These are phyloP conservation scores for Drosophila neonasuta DNA, from an alignment of 2,888 invertebrate genomes.

Conservation along the genomic window DNA sequence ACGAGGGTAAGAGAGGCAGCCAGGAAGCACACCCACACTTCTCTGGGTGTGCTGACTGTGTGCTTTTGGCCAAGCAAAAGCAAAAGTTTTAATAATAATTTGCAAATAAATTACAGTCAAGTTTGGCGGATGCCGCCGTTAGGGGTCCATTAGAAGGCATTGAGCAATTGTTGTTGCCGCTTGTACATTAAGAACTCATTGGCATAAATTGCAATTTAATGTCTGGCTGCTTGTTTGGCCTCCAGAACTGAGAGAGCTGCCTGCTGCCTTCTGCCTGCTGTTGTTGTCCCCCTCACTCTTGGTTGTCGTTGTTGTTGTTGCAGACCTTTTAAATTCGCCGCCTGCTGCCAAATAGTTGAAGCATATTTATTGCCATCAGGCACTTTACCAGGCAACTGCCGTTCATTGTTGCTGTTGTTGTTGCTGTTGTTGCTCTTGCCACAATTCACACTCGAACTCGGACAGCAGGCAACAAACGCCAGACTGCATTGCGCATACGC, in stretches of 20 bases:
- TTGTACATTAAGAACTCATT: conserved; percentile 79
- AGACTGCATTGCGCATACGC: conserved; percentile 69
- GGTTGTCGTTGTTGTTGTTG: conserved; percentile 39
- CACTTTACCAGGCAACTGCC: conserved; percentile 23
- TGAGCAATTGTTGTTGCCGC: conserved; percentile 54
- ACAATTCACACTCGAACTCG: conserved; percentile 18
- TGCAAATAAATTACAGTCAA: conserved; percentile 78
- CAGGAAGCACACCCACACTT: conserved; percentile 22
- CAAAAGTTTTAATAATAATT: conserved; percentile 80
- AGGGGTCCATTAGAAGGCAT: conserved; percentile 61
- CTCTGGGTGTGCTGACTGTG: not conserved
- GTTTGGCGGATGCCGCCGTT: conserved; percentile 59
- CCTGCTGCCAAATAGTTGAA: conserved; percentile 75
- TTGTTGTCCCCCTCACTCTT: not conserved
- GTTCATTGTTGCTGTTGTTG: conserved; percentile 37
- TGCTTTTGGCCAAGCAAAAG: conserved; percentile 62
- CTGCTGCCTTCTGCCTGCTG: not conserved
- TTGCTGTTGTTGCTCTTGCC: conserved; percentile 35
- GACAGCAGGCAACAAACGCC: conserved; percentile 6
- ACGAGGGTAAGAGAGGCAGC: conserved; percentile 1
- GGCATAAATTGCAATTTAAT: conserved; percentile 80
- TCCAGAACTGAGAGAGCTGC: conserved; percentile 20
- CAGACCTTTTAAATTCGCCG: conserved; percentile 66
- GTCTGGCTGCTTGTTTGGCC: conserved; percentile 58
- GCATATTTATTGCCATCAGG: conserved; percentile 69